Evolutionary conservation across 2,113 vertebrate species (phyloP).

Genomic region (Dendrocopos noguchii): DNA sequence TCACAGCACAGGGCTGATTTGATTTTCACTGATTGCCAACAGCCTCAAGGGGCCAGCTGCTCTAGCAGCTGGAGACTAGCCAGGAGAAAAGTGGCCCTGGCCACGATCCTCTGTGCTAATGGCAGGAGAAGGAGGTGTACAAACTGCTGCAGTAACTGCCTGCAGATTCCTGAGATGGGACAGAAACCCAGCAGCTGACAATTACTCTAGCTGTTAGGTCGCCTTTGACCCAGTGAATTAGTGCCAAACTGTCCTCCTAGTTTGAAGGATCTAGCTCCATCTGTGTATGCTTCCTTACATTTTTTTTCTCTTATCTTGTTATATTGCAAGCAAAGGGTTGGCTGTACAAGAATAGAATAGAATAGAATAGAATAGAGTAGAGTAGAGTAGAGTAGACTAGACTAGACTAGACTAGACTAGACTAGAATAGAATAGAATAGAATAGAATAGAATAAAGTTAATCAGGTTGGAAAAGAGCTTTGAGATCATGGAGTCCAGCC

Average conservation of each 20-base stretch:
- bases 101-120: not conserved
- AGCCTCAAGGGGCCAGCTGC: conserved; percentile 19
- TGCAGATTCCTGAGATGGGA: not conserved
- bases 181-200: not conserved
- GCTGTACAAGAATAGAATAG: not conserved
- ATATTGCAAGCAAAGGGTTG: not conserved
- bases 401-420: too few relatives aligned
- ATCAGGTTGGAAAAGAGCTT: too few relatives aligned
- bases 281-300: not conserved
- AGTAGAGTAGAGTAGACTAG: too few relatives aligned
- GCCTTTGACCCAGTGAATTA: not conserved
- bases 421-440: too few relatives aligned
- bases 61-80: conserved; percentile 27
- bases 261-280: not conserved
- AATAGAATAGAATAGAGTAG: too few relatives aligned
- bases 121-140: not conserved
- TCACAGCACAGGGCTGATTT: conserved; percentile 17
- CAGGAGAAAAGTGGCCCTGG: conserved; percentile 45
- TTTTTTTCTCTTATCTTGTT: not conserved
- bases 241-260: not conserved
- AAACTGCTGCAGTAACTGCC: not conserved
- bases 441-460: too few relatives aligned
- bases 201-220: not conserved
- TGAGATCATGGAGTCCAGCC: too few relatives aligned
- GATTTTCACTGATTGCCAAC: conserved; percentile 37